Evolutionary conservation across 2,113 vertebrate genomes (phyloP).

Genomic region (Oncorhynchus mykiss): DNA sequence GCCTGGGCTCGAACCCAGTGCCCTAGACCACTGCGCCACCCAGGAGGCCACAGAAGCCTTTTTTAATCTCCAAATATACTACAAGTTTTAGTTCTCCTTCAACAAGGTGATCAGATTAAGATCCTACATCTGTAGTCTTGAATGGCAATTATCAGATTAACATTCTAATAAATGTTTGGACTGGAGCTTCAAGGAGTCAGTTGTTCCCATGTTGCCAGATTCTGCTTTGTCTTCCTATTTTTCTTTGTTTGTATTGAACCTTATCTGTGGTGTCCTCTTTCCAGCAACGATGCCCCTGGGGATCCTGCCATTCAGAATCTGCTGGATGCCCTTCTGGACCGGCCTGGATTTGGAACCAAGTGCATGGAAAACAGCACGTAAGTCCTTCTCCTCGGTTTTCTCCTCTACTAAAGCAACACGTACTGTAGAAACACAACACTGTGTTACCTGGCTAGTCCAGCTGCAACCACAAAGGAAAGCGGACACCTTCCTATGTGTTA

Average conservation of each 20-base stretch:
- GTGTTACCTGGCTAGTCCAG: neutral
- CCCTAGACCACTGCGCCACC: too few species aligned
- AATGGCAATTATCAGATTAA: neutral
- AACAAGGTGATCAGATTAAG: too few species aligned
- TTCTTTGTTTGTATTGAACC: too few species aligned
- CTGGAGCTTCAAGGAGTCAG: too few species aligned
- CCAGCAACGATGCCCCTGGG: constrained; percentile 79
- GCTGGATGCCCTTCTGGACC: constrained; percentile 73
- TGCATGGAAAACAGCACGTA: constrained; percentile 66
- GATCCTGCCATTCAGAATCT: constrained; percentile 59
- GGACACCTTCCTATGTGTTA: neutral
- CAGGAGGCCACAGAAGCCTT: too few species aligned
- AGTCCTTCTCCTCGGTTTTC: constrained; percentile 1
- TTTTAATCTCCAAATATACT: too few species aligned
- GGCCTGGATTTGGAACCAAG: constrained; percentile 78
- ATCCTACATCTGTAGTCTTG: neutral
- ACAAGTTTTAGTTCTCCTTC: too few species aligned
- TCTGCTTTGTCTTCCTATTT: too few species aligned
- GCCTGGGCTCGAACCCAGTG: too few species aligned
- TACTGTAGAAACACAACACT: neutral
- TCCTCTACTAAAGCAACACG: neutral
- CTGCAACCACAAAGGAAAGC: neutral
- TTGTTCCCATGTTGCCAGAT: too few species aligned
- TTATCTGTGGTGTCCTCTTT: neutral
- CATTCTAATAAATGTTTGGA: too few species aligned